phyloP scores from a whole-genome alignment of 1,140 invertebrate genomes.

The Drosophila saltans region DNA sequence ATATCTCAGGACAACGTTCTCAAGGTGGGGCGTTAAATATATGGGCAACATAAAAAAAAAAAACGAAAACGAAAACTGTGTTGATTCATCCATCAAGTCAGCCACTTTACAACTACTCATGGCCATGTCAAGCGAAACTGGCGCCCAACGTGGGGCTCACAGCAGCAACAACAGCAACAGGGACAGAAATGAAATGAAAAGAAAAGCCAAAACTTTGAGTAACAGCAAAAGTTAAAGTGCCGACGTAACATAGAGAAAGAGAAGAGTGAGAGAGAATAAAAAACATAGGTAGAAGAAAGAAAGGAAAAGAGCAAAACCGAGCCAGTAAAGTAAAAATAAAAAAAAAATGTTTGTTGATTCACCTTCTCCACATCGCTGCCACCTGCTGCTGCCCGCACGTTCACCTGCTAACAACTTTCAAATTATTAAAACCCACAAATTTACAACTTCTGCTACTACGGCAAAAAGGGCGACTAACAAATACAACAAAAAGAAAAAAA shows the following conservation, averaged over 20 bases:
- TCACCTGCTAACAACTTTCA: constrained; percentile 40
- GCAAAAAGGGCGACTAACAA: neutral
- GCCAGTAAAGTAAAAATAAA: constrained; percentile 35
- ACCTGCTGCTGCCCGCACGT: neutral
- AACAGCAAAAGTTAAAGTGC: constrained; percentile 44
- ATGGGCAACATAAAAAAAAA: constrained; percentile 18
- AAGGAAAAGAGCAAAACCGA: constrained; percentile 32
- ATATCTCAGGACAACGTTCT: constrained; percentile 31
- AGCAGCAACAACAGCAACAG: neutral
- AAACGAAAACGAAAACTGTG: constrained; percentile 9
- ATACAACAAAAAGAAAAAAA: constrained; percentile 5
- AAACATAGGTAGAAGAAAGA: neutral
- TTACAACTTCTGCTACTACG: constrained; percentile 25
- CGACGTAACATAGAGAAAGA: constrained; percentile 29
- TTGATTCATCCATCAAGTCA: constrained; percentile 42
- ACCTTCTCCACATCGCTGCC: neutral
- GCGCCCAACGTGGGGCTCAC: constrained; percentile 29
- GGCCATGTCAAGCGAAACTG: constrained; percentile 27
- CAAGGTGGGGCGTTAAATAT: constrained; percentile 11
- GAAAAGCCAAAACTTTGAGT: constrained; percentile 36
- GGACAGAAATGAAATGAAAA: no score
- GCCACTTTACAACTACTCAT: constrained; percentile 42
- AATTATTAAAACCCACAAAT: constrained; percentile 60
- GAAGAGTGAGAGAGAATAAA: neutral
- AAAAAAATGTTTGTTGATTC: constrained; percentile 27